These are phyloP conservation scores for Oceanodroma tethys DNA, from an alignment of 2,113 vertebrate genomes.

Conservation along the genomic window DNA sequence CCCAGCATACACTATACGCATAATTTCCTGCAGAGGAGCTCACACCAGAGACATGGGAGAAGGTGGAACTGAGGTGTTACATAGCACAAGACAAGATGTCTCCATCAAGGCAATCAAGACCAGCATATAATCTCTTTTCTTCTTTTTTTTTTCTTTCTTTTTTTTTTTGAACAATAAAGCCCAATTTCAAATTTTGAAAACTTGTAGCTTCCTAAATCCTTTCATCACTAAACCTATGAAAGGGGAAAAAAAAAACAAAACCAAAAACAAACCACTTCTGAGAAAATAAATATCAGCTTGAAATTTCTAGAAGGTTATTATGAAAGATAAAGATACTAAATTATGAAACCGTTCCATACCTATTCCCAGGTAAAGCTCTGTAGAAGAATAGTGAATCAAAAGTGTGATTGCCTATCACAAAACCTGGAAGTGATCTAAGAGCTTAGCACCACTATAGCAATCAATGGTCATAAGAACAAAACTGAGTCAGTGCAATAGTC, in stretches of 20 bases:
- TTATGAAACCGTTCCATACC: neutral
- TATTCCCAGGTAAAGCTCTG: neutral
- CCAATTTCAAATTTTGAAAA: neutral
- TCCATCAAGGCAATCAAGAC: neutral
- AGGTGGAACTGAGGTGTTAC: neutral
- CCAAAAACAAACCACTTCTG: neutral
- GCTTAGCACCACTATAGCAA: neutral
- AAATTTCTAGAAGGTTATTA: neutral
- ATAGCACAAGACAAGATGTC: neutral
- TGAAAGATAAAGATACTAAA: neutral
- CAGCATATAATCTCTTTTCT: neutral
- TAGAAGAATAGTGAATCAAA: neutral
- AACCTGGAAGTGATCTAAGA: neutral
- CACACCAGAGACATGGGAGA: neutral
- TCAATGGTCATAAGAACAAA: neutral
- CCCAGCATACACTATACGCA: neutral
- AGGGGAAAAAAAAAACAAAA: neutral
- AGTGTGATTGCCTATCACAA: neutral
- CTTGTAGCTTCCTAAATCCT: neutral
- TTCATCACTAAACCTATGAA: neutral
- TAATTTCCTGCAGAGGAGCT: neutral
- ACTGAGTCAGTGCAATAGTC: neutral
- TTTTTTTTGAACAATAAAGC: neutral
- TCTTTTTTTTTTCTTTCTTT: neutral
- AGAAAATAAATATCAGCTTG: neutral